Conservation (phyloP, 2,888 invertebrate species). For the Tenodera sinensis region DNA sequence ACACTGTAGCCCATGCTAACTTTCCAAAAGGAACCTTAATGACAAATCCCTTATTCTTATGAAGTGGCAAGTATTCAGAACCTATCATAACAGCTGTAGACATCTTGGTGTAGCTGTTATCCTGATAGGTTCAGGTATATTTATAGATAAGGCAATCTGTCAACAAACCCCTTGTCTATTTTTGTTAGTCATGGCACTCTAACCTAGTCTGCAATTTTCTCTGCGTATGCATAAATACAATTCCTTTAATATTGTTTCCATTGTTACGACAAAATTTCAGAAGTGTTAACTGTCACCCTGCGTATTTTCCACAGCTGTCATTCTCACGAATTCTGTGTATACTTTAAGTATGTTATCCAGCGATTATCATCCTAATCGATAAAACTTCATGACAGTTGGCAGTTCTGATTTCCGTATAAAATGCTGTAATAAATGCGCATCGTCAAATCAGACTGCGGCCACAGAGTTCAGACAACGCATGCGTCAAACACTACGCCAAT, state of each 20-base stretch:
- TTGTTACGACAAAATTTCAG: not conserved
- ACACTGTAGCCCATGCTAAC: constrained; percentile 66
- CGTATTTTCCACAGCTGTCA: not conserved
- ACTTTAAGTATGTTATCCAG: not conserved
- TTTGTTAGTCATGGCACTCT: not conserved
- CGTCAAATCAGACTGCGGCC: not conserved
- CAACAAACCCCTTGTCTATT: not conserved
- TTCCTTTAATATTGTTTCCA: not conserved
- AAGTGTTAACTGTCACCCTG: not conserved
- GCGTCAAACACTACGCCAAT: not conserved
- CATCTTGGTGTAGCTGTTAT: constrained; percentile 1
- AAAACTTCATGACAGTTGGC: constrained; percentile 5
- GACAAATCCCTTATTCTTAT: constrained; percentile 35
- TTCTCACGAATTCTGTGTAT: not conserved
- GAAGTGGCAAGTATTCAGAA: constrained; percentile 36
- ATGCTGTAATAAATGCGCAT: not conserved
- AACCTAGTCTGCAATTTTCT: not conserved
- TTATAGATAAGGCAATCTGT: not conserved
- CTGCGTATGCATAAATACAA: not conserved
- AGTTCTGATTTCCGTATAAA: not conserved
- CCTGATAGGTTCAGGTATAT: not conserved
- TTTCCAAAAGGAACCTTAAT: constrained; percentile 56
- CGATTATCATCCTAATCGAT: not conserved
- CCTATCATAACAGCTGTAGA: constrained; percentile 23
- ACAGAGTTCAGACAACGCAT: not conserved